These are phyloP conservation scores for Ceratoteleas bidentatus DNA, from an alignment of 1,140 invertebrate species.

Conservation along the genomic window DNA sequence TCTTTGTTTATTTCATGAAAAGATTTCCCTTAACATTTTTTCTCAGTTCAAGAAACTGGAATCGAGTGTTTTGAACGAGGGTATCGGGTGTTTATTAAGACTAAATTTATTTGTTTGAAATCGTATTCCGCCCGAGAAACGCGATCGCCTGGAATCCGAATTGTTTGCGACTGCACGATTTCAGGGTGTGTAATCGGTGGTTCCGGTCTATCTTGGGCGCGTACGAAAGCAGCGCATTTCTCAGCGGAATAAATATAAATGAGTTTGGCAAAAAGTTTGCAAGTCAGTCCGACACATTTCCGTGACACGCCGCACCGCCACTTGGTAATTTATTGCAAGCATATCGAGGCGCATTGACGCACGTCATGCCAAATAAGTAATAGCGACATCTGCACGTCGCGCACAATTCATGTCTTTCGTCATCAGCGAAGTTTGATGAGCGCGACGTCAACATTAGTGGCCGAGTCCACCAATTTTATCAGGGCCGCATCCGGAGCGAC, in stretches of 20 bases:
- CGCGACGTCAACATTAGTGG: constrained; percentile 60
- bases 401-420: constrained; percentile 62
- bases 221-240: constrained; percentile 34
- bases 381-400: constrained; percentile 58
- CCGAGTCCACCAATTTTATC: constrained; percentile 54
- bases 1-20: too few relatives aligned
- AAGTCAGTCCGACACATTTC: constrained; percentile 53
- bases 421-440: constrained; percentile 62
- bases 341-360: constrained; percentile 59
- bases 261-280: constrained; percentile 58
- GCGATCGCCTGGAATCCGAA: background rate
- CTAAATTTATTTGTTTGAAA: background rate
- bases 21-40: too few relatives aligned
- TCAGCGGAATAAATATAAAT: constrained; percentile 57
- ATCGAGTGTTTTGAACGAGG: too few relatives aligned
- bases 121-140: background rate
- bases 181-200: constrained; percentile 7
- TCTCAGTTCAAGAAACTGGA: too few relatives aligned
- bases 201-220: constrained; percentile 11
- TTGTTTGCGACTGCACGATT: constrained; percentile 16
- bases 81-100: too few relatives aligned
- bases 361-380: constrained; percentile 60
- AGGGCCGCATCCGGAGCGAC: constrained; percentile 29
- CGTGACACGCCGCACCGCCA: constrained; percentile 44
- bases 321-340: constrained; percentile 60